phyloP scores from a whole-genome alignment of 2,797 vertebrate species.

The Melopsittacus undulatus region DNA sequence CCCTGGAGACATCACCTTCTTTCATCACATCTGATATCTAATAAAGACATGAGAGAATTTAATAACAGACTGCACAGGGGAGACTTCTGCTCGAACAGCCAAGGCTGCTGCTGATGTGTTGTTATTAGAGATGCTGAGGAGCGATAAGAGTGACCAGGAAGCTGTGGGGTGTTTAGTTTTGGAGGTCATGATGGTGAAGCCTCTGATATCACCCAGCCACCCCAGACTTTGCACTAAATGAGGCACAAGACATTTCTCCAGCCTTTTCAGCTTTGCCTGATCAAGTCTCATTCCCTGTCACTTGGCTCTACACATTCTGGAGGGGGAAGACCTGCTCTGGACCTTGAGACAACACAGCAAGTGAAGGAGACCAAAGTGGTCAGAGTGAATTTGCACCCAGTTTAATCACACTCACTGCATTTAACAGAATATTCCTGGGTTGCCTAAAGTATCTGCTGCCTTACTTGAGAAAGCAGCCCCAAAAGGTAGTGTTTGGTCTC shows the following conservation, averaged over 20 bases:
- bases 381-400: background rate
- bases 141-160: background rate
- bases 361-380: background rate
- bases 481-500: background rate
- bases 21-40: conserved; percentile 40
- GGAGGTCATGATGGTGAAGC: background rate
- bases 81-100: conserved; percentile 10
- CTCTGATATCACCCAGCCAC: background rate
- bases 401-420: background rate
- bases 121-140: background rate
- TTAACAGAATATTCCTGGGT: background rate
- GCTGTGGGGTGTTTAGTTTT: background rate
- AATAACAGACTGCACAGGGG: conserved; percentile 24
- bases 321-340: fast-evolving
- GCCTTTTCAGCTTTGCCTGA: background rate
- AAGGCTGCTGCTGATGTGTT: background rate
- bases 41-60: conserved; percentile 46
- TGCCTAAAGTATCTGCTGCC: background rate
- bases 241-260: background rate
- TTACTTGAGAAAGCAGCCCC: background rate
- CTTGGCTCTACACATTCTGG: background rate
- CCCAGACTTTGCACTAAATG: background rate
- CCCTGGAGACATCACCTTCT: background rate
- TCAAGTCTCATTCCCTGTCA: fast-evolving
- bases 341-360: background rate